Percentiles rank a stretch among this genome's conserved stretches.
phyloP scores from a whole-genome alignment of 2,113 vertebrate genomes.

The Delphinus delphis region DNA sequence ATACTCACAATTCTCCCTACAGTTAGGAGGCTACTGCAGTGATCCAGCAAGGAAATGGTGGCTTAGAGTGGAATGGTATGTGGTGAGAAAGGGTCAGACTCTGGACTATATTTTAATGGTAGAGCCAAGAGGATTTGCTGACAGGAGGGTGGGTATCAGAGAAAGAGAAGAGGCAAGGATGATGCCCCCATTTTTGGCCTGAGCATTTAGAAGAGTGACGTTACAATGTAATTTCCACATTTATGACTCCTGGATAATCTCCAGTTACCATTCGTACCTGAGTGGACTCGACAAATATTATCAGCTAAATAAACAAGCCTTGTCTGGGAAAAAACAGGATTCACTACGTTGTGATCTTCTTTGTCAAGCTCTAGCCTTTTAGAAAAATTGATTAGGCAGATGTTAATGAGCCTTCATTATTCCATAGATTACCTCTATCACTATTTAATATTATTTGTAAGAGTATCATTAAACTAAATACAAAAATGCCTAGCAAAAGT shows the following conservation, averaged over 20 bases:
- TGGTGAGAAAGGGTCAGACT: neutral
- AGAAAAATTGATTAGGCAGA: conserved; percentile 12
- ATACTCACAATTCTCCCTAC: neutral
- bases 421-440: neutral
- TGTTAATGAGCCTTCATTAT: neutral
- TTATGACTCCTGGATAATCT: conserved; percentile 42
- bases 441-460: neutral
- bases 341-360: neutral
- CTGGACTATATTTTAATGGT: neutral
- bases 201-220: neutral
- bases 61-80: neutral
- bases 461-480: neutral
- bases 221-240: conserved; percentile 7
- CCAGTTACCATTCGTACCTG: conserved; percentile 7
- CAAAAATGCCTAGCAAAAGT: neutral
- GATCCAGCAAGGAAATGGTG: neutral
- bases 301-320: conserved; percentile 44
- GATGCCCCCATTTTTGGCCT: neutral
- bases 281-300: conserved; percentile 34
- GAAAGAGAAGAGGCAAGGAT: neutral
- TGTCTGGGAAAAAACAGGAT: neutral
- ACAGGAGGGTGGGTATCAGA: neutral
- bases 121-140: neutral
- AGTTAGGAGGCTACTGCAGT: neutral
- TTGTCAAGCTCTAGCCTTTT: conserved; percentile 36